Base-by-base conservation (phyloP, 2,888 invertebrate species). In the Gari tellinella region DNA sequence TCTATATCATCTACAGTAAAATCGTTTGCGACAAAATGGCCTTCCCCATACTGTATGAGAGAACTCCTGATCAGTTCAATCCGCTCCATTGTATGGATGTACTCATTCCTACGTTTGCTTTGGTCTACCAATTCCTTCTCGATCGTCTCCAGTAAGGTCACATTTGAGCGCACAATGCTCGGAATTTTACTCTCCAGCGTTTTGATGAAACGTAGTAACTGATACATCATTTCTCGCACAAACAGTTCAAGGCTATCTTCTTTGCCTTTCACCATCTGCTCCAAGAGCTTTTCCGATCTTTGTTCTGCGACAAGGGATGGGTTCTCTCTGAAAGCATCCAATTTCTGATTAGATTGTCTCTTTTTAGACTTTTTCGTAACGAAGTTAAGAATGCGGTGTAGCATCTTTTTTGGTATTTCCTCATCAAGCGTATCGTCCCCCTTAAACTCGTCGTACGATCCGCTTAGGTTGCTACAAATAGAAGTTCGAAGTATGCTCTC, bases 161-260 rank as follows among this genome's bases (percentile, higher is more conserved):
- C 78, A 55, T 85, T 87, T 7, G 82, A 72, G 14, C 72, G 46
- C 19, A 88, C 82, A 55, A 88, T 80, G 15, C 74, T 83, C 0
- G 80, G 83, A 38, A 85, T 76, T 37, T 76, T 82, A 21, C 53
- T 76, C 60, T 81, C 78, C 14, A 82, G 64, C 14, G 61, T 48
- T 10, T 46, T 21, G 0, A 84, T 61, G 40, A 76, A 79, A 41
- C 75, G 66, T 40, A 63, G 69, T 14, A 82, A 78, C 40, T 75
- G 37, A n/a, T 65, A 57, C 73, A 84, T 60, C 17, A 79, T 53
- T n/a, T 72, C 56, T 17, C 61, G 49, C 0, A 84, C 68, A 45
- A 82, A 75, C 3, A n/a, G 19, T 12, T 65, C 51, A 0, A 84
- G 49, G 0, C 65, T 53, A 12, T 55, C 58, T 8, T 80, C 76